phyloP scores from a whole-genome alignment of 2,888 invertebrate genomes.

The Pomacea canaliculata region DNA sequence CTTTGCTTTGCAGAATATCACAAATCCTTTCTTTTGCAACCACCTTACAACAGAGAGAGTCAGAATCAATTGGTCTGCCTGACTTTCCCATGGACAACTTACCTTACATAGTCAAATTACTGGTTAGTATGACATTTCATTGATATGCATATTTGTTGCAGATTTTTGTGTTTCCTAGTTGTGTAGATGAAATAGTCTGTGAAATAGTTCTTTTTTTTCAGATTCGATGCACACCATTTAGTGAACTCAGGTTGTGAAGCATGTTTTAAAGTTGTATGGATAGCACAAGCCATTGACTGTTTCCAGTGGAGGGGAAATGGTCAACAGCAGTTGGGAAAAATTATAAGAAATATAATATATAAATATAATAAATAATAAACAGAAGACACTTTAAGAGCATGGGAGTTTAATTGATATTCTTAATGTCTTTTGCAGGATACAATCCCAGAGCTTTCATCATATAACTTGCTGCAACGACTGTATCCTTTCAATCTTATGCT shows the following conservation, averaged over 20 bases:
- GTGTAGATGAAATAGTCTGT: too few relatives aligned
- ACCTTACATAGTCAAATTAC: constrained; percentile 76
- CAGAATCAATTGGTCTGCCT: constrained; percentile 80
- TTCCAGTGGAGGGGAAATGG: too few relatives aligned
- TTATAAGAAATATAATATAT: too few relatives aligned
- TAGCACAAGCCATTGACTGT: too few relatives aligned
- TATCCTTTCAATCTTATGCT: constrained; percentile 89
- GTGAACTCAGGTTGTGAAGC: too few relatives aligned
- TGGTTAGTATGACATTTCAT: constrained; percentile 73
- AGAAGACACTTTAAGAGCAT: too few relatives aligned
- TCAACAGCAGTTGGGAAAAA: too few relatives aligned
- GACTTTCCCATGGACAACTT: constrained; percentile 92
- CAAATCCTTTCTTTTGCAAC: constrained; percentile 82
- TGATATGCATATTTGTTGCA: background rate
- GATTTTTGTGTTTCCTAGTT: too few relatives aligned
- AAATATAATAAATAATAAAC: too few relatives aligned
- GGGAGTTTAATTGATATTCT: background rate
- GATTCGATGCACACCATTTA: too few relatives aligned
- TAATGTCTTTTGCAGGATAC: constrained; percentile 75
- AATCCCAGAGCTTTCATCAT: constrained; percentile 78
- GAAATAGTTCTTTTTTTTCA: too few relatives aligned
- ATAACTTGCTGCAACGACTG: constrained; percentile 80
- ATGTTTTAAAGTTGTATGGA: too few relatives aligned
- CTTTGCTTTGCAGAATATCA: constrained; percentile 70
- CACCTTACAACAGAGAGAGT: constrained; percentile 84